Conservation (phyloP, 2,888 invertebrate species). For the Tenthredo scrophulariae region DNA sequence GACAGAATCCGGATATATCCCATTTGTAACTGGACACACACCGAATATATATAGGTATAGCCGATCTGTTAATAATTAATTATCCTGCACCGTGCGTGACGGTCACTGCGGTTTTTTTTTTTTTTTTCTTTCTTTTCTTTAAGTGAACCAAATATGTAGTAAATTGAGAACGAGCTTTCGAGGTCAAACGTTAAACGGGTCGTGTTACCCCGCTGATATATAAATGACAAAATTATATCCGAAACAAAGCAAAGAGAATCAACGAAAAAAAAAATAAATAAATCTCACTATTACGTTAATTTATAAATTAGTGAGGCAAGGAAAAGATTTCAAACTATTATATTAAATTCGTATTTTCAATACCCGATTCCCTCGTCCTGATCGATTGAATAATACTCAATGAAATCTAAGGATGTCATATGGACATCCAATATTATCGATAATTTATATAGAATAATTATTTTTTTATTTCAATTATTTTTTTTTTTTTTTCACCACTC, state of each 20-base stretch:
- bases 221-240: neutral
- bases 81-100: neutral
- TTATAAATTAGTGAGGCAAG: too few relatives aligned
- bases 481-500: too few relatives aligned
- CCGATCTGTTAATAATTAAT: slow-evolving; percentile 8
- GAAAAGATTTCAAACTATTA: too few relatives aligned
- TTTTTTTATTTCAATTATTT: too few relatives aligned
- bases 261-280: neutral
- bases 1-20: slow-evolving; percentile 34
- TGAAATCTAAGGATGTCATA: too few relatives aligned
- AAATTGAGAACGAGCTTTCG: neutral
- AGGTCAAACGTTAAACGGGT: slow-evolving; percentile 11
- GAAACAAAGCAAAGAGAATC: neutral
- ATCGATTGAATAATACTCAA: too few relatives aligned
- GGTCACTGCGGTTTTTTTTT: neutral
- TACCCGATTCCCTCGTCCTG: too few relatives aligned
- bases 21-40: neutral
- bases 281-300: neutral
- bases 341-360: too few relatives aligned
- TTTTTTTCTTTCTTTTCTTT: neutral
- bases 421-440: too few relatives aligned
- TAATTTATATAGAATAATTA: too few relatives aligned
- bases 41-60: neutral
- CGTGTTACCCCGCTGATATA: neutral
- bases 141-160: neutral